Percentiles rank a stretch among this genome's conserved stretches.
These are phyloP conservation scores for Axea sp. DNA, from an alignment of 2,888 invertebrate species.

Conservation along the genomic window DNA sequence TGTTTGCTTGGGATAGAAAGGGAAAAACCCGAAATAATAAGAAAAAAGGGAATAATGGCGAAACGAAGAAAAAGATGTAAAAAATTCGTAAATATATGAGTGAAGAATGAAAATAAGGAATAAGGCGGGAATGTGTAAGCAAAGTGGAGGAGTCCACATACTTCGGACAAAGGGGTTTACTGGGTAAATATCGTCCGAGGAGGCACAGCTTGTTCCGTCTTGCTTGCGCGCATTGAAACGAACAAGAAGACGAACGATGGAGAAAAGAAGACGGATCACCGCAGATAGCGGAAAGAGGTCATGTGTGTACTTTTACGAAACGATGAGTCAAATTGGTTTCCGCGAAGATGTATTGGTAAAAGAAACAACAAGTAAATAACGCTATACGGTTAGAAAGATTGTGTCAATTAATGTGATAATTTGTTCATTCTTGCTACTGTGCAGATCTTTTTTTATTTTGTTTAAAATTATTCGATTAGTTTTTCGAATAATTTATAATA, in stretches of 20 bases:
- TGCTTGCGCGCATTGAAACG: constrained; percentile 9
- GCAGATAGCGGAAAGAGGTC: constrained; percentile 36
- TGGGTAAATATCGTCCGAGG: constrained; percentile 61
- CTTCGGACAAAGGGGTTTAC: constrained; percentile 65
- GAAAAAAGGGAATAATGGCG: background rate
- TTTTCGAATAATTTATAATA: too few species aligned
- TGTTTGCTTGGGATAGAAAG: constrained; percentile 23
- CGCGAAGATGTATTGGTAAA: background rate
- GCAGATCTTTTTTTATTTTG: too few species aligned
- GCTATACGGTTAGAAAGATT: background rate
- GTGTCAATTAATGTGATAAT: constrained; percentile 1
- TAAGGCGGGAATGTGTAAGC: constrained; percentile 58
- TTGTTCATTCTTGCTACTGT: background rate
- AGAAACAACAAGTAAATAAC: constrained; percentile 6
- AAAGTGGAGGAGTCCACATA: constrained; percentile 63
- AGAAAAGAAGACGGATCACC: constrained; percentile 41
- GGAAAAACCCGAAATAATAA: constrained; percentile 10
- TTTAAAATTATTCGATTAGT: too few species aligned
- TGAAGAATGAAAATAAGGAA: constrained; percentile 51
- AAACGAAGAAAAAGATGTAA: background rate
- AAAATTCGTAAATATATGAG: constrained; percentile 30
- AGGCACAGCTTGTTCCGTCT: constrained; percentile 29
- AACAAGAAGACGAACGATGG: constrained; percentile 11
- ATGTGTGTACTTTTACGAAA: constrained; percentile 42
- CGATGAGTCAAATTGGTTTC: constrained; percentile 35